Conservation (phyloP, 2,113 vertebrate genomes). For the Mixornis gularis region DNA sequence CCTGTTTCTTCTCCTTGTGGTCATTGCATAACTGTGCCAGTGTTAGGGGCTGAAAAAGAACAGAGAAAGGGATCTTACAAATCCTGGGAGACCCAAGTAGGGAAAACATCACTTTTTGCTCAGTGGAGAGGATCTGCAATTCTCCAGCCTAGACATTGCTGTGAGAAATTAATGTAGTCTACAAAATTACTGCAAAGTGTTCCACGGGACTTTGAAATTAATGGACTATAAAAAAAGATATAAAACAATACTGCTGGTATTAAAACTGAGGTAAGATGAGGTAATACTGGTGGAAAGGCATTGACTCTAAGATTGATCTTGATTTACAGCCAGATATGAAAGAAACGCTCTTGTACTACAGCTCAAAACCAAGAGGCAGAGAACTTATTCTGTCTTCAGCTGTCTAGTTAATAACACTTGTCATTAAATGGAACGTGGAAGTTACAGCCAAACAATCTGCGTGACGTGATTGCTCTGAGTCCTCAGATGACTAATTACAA, state of each 20-base stretch:
- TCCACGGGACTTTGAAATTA: slow-evolving; percentile 57
- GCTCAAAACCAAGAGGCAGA: slow-evolving; percentile 31
- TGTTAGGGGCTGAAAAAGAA: neutral
- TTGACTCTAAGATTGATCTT: slow-evolving; percentile 54
- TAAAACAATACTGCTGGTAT: slow-evolving; percentile 57
- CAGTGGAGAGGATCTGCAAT: slow-evolving; percentile 20
- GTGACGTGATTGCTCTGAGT: slow-evolving; percentile 40
- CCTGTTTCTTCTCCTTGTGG: neutral
- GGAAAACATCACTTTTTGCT: slow-evolving; percentile 15
- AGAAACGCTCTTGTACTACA: slow-evolving; percentile 24
- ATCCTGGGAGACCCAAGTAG: neutral
- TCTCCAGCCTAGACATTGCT: neutral
- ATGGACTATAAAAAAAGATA: slow-evolving; percentile 61
- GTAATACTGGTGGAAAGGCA: slow-evolving; percentile 35
- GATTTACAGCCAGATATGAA: slow-evolving; percentile 52
- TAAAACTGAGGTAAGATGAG: slow-evolving; percentile 55
- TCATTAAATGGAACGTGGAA: slow-evolving; percentile 60
- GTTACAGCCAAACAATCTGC: slow-evolving; percentile 58
- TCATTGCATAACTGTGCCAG: neutral
- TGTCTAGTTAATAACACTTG: slow-evolving; percentile 64
- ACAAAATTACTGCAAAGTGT: slow-evolving; percentile 59
- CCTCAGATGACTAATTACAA: slow-evolving; percentile 64
- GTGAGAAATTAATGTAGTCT: slow-evolving; percentile 61
- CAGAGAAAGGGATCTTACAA: neutral
- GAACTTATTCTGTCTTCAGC: slow-evolving; percentile 55